These are phyloP conservation scores for Flexamia atlantica DNA, from an alignment of 2,888 invertebrate genomes.

Conservation along the genomic window DNA sequence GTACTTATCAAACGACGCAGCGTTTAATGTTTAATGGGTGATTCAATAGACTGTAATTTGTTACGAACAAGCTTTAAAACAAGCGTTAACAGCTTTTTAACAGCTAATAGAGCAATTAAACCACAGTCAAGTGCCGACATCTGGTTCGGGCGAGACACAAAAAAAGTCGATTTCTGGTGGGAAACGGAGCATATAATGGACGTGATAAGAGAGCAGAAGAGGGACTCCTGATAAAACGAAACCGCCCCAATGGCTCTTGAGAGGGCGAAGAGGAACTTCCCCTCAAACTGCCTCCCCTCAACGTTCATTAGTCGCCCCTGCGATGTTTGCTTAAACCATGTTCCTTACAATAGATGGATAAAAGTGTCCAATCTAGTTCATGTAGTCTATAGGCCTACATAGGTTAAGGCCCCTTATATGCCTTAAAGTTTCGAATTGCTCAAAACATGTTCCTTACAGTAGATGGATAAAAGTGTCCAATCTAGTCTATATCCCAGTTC, in stretches of 20 bases:
- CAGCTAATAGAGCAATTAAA: slow-evolving; percentile 9
- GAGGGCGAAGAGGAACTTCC: not conserved
- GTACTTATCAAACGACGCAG: too few species aligned
- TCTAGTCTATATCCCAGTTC: too few species aligned
- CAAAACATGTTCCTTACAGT: too few species aligned
- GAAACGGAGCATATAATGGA: slow-evolving; percentile 37
- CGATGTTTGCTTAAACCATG: too few species aligned
- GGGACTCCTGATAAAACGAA: not conserved
- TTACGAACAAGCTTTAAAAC: not conserved
- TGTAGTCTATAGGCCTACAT: too few species aligned
- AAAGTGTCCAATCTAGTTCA: too few species aligned
- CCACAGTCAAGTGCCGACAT: not conserved
- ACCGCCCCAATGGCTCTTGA: slow-evolving; percentile 25
- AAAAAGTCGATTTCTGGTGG: slow-evolving; percentile 40
- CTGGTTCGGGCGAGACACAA: slow-evolving; percentile 8
- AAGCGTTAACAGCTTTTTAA: slow-evolving; percentile 1
- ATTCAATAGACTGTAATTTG: too few species aligned
- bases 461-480: too few species aligned
- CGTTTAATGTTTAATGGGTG: not conserved
- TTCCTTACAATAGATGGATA: too few species aligned
- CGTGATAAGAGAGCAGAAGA: not conserved
- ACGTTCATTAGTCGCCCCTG: not conserved
- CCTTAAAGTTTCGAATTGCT: too few species aligned
- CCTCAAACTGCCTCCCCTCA: not conserved
- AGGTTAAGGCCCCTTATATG: too few species aligned